A percentile compares a stretch with the other conserved stretches of the same genome.
Evolutionary conservation across 2,888 invertebrate genomes (phyloP).

Genomic region (Melieria crassipennis): DNA sequence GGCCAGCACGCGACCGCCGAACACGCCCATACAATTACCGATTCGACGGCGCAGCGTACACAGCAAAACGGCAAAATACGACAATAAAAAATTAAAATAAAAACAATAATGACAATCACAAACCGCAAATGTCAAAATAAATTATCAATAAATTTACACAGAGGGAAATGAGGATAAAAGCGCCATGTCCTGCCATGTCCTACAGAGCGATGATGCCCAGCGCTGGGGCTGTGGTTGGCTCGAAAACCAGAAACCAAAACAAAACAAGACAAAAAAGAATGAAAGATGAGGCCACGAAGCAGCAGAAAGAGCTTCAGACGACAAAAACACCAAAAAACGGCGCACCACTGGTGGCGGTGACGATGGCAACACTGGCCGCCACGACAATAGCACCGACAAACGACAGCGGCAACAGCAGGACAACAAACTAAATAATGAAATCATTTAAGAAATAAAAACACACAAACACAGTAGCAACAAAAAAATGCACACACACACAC

Average conservation of each 20-base stretch:
- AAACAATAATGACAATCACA: slow-evolving; percentile 60
- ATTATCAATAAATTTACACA: slow-evolving; percentile 61
- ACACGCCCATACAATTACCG: slow-evolving; percentile 39
- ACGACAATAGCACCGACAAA: slow-evolving; percentile 10
- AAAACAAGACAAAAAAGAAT: too few relatives aligned
- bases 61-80: slow-evolving; percentile 8
- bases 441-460: slow-evolving; percentile 50
- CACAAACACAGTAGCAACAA: background rate
- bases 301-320: too few relatives aligned
- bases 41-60: slow-evolving; percentile 1
- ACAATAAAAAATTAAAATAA: slow-evolving; percentile 57
- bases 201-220: background rate
- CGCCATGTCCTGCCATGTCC: background rate
- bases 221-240: too few relatives aligned
- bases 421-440: slow-evolving; percentile 52
- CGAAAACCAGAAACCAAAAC: too few relatives aligned
- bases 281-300: too few relatives aligned
- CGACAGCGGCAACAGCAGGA: background rate
- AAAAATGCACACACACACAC: background rate
- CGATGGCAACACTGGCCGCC: slow-evolving; percentile 8
- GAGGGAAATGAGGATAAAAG: slow-evolving; percentile 11
- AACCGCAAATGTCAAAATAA: slow-evolving; percentile 62
- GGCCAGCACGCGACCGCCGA: background rate
- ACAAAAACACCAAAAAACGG: too few relatives aligned
- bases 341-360: slow-evolving; percentile 1